These are phyloP conservation scores for Pseudochaenichthys georgianus DNA, from an alignment of 2,797 vertebrate genomes.

Conservation along the genomic window DNA sequence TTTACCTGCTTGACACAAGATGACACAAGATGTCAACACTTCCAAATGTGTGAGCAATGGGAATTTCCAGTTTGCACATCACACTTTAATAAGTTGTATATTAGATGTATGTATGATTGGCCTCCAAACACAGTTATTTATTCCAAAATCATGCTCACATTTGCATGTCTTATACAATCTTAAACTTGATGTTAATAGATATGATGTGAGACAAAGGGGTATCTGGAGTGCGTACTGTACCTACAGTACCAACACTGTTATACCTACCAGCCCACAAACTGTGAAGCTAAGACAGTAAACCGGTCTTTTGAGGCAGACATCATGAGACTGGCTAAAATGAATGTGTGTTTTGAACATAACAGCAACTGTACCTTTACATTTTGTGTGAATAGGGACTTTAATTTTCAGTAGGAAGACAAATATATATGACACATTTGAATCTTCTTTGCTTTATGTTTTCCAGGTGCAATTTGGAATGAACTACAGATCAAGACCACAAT, in stretches of 20 bases:
- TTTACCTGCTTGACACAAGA: neutral
- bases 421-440: neutral
- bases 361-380: neutral
- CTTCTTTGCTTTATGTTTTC: constrained; percentile 47
- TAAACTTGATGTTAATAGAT: too few species aligned
- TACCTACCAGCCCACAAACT: too few species aligned
- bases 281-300: neutral
- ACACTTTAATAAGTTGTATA: neutral
- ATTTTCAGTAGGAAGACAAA: neutral
- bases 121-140: neutral
- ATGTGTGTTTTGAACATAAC: too few species aligned
- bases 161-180: neutral
- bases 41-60: neutral
- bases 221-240: too few species aligned
- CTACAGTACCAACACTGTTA: too few species aligned
- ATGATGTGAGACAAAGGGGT: too few species aligned
- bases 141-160: neutral
- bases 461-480: constrained; percentile 53
- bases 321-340: too few species aligned
- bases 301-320: too few species aligned
- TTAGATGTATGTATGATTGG: neutral
- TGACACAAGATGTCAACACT: neutral
- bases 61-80: neutral
- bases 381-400: neutral
- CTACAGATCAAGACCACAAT: constrained; percentile 3